A percentile compares a stretch with the other conserved stretches of the same genome.
Conservation (phyloP, 2,113 vertebrate species). For the Chaenogobius annularis region DNA sequence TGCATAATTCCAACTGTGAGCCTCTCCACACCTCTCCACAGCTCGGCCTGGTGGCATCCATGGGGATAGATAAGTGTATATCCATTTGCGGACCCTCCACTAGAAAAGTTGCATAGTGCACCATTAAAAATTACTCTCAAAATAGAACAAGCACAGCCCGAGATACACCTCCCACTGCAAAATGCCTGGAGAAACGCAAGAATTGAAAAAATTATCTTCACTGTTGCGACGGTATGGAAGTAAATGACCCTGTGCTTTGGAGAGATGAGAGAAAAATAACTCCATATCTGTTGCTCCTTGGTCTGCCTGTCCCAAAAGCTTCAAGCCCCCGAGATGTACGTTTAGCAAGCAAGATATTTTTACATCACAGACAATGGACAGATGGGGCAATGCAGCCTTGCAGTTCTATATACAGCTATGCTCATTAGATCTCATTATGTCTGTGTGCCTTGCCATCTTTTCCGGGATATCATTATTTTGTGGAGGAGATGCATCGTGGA, state of each 20-base stretch:
- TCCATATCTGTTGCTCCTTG: constrained; percentile 29
- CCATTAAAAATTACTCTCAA: constrained; percentile 35
- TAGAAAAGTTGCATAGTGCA: constrained; percentile 1
- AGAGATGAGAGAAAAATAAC: constrained; percentile 13
- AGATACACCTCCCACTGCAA: constrained; percentile 50
- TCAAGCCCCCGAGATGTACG: constrained; percentile 28
- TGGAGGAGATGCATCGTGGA: background rate
- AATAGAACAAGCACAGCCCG: constrained; percentile 51
- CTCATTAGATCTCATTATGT: constrained; percentile 29
- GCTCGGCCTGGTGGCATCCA: too few relatives aligned
- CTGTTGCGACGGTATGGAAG: constrained; percentile 30
- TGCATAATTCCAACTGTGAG: too few relatives aligned
- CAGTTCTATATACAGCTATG: background rate
- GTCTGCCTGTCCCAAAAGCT: constrained; percentile 41
- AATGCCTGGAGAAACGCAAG: constrained; percentile 60
- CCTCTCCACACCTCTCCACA: too few relatives aligned
- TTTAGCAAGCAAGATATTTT: constrained; percentile 44
- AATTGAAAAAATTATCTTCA: constrained; percentile 59
- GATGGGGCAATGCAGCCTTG: constrained; percentile 15
- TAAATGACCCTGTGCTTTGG: constrained; percentile 64
- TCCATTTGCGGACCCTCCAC: too few relatives aligned
- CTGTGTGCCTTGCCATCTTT: background rate
- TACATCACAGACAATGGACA: constrained; percentile 24
- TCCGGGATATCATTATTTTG: background rate
- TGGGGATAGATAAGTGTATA: too few relatives aligned